Evolutionary conservation across 2,113 vertebrate genomes (phyloP).

Genomic region (Trichechus manatus): DNA sequence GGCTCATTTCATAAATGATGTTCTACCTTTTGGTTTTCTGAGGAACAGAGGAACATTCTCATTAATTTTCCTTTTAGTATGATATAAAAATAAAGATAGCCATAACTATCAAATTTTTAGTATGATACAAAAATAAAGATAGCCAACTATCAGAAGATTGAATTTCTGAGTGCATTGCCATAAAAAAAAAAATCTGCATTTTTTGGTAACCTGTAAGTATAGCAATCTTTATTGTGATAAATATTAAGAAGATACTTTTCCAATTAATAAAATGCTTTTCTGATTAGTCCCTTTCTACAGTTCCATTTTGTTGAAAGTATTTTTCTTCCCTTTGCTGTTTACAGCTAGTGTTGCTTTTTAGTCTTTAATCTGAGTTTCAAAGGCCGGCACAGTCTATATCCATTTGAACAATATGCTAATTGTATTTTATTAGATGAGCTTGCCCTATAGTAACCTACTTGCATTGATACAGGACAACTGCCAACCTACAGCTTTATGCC

Average conservation of each 20-base stretch:
- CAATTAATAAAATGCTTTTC: slow-evolving; percentile 38
- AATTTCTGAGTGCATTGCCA: not conserved
- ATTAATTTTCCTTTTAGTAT: slow-evolving; percentile 42
- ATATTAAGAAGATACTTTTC: slow-evolving; percentile 24
- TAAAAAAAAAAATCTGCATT: slow-evolving; percentile 3
- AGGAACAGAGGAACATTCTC: slow-evolving; percentile 5
- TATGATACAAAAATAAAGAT: slow-evolving; percentile 24
- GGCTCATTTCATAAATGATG: slow-evolving; percentile 71
- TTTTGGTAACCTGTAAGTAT: not conserved
- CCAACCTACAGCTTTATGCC: slow-evolving; percentile 67
- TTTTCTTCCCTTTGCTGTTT: slow-evolving; percentile 40
- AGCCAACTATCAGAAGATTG: not conserved
- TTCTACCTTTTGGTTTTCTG: slow-evolving; percentile 61
- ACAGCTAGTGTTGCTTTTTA: slow-evolving; percentile 13
- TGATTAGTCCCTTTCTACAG: slow-evolving; percentile 22
- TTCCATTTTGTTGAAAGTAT: not conserved
- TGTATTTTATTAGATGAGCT: slow-evolving; percentile 46
- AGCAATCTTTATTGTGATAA: slow-evolving; percentile 2
- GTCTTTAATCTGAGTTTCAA: slow-evolving; percentile 54
- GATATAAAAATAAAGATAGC: slow-evolving; percentile 33
- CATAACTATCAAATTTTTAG: not conserved
- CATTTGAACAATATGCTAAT: slow-evolving; percentile 64
- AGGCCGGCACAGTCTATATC: slow-evolving; percentile 20
- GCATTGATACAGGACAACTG: slow-evolving; percentile 62
- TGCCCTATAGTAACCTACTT: slow-evolving; percentile 61